These are phyloP conservation scores for Drosophila pseudoananassae DNA, from an alignment of 1,140 invertebrate species.

Conservation along the genomic window DNA sequence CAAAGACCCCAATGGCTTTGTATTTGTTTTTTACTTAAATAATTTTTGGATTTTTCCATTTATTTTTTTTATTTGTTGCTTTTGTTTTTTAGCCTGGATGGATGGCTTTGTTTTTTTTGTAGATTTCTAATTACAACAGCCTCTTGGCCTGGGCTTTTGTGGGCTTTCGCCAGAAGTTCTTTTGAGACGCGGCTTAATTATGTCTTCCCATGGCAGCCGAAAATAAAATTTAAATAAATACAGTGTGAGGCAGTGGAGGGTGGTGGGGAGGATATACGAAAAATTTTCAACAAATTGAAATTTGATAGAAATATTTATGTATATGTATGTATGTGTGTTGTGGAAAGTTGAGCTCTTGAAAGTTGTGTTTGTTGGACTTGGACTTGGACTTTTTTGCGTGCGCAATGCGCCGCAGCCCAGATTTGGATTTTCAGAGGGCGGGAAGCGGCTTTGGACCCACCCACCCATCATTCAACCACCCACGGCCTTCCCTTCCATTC, in stretches of 20 bases:
- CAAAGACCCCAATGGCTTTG: constrained; percentile 17
- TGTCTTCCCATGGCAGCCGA: constrained; percentile 54
- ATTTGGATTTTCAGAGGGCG: constrained; percentile 25
- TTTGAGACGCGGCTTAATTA: constrained; percentile 72
- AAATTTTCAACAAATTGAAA: constrained; percentile 76
- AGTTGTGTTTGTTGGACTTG: neutral
- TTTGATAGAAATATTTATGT: constrained; percentile 79
- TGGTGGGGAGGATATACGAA: neutral
- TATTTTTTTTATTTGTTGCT: constrained; percentile 13
- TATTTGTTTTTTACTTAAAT: constrained; percentile 39
- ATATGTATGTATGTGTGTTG: neutral
- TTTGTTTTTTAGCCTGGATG: constrained; percentile 54
- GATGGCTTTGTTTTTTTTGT: constrained; percentile 9
- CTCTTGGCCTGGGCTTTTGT: constrained; percentile 58
- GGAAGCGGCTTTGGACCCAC: constrained; percentile 10
- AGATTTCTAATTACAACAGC: constrained; percentile 73
- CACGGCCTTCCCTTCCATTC: neutral
- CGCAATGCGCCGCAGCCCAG: constrained; percentile 30
- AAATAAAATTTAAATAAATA: constrained; percentile 17
- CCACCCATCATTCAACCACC: constrained; percentile 6
- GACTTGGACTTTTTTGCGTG: constrained; percentile 19
- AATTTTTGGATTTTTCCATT: constrained; percentile 21
- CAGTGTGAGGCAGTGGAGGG: neutral
- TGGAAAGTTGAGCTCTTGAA: constrained; percentile 3
- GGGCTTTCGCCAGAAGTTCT: constrained; percentile 61